A percentile compares a stretch with the other conserved stretches of the same genome.
These are phyloP conservation scores for Malthinus seriepunctatus DNA, from an alignment of 2,888 invertebrate species.

Conservation along the genomic window DNA sequence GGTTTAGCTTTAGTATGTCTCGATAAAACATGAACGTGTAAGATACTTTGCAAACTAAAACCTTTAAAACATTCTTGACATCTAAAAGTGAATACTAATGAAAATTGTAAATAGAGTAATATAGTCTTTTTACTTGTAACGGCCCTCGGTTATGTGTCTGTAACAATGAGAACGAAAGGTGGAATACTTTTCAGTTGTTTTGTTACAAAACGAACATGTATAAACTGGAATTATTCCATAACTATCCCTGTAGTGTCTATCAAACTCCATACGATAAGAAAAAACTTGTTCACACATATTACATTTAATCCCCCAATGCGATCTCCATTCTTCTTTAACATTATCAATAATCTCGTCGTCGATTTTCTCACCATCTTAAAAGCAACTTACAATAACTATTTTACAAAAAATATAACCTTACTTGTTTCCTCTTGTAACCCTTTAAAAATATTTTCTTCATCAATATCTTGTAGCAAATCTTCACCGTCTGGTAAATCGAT, in stretches of 20 bases:
- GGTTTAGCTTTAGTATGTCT: conserved; percentile 57
- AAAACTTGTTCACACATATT: conserved; percentile 58
- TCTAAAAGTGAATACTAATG: conserved; percentile 43
- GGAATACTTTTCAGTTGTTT: conserved; percentile 59
- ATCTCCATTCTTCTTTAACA: conserved; percentile 54
- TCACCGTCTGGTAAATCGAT: conserved; percentile 39
- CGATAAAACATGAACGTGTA: conserved; percentile 59
- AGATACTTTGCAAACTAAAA: conserved; percentile 59
- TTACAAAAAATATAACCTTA: conserved; percentile 24
- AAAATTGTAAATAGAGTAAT: not conserved
- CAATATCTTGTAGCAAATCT: conserved; percentile 44
- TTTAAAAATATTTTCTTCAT: conserved; percentile 49
- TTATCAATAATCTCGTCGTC: conserved; percentile 54
- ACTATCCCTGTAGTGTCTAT: conserved; percentile 56
- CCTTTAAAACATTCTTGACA: conserved; percentile 60
- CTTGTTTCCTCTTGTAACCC: conserved; percentile 48
- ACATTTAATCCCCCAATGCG: conserved; percentile 61
- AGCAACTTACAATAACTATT: not conserved
- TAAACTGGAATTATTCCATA: conserved; percentile 58
- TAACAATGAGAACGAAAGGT: conserved; percentile 62
- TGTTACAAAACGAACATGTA: conserved; percentile 62
- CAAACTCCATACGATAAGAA: conserved; percentile 58
- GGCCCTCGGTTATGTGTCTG: conserved; percentile 60
- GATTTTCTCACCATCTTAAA: conserved; percentile 44
- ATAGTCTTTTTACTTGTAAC: conserved; percentile 55